Evolutionary conservation across 1,140 invertebrate genomes (phyloP).

Genomic region (Pemphigus obesinymphae): DNA sequence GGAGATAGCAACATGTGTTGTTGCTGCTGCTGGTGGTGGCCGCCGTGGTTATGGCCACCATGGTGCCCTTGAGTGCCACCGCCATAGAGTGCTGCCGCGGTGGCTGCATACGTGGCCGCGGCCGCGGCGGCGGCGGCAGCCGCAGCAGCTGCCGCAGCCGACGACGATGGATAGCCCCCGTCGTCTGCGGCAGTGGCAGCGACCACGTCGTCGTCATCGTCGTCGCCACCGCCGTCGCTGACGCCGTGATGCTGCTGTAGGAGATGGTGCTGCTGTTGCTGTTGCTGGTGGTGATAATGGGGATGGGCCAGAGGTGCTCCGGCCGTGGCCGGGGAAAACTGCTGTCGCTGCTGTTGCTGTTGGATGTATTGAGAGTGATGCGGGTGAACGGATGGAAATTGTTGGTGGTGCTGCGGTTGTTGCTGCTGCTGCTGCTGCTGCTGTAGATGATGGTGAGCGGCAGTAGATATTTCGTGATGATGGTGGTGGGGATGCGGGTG

Average conservation of each 20-base stretch:
- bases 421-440: background rate
- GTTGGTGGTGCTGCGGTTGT: background rate
- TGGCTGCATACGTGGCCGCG: background rate
- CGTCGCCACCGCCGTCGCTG: background rate
- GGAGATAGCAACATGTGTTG: background rate
- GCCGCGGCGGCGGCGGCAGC: background rate
- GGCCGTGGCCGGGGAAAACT: background rate
- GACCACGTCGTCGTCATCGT: background rate
- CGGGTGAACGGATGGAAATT: background rate
- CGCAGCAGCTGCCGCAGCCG: background rate
- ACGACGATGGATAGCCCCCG: background rate
- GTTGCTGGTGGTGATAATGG: background rate
- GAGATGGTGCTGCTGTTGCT: background rate
- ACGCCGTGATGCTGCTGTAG: background rate
- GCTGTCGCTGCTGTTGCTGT: conserved; percentile 1
- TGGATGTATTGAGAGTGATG: background rate
- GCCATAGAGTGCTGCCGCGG: background rate
- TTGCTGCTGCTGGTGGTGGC: background rate
- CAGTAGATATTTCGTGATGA: background rate
- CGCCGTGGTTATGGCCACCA: background rate
- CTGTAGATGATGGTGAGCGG: conserved; percentile 22
- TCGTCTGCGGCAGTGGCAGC: background rate
- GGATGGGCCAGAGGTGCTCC: background rate
- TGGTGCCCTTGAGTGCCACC: background rate
- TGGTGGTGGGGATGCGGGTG: background rate